Conservation (phyloP, 2,113 vertebrate genomes). For the Cyprinus carpio region DNA sequence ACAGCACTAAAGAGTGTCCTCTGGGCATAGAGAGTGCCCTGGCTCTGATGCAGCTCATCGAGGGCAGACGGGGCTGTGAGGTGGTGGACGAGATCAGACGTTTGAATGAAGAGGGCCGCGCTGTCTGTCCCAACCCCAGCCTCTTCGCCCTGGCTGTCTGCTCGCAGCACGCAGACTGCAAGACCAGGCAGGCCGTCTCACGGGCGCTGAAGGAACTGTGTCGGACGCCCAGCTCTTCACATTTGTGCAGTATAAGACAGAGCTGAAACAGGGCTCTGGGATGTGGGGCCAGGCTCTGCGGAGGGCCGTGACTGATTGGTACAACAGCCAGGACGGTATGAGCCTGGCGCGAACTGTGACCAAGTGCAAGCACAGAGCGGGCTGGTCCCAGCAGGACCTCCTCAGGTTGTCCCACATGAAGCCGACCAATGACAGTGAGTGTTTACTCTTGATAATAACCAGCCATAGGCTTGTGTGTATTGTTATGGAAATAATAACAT, state of each 20-base stretch:
- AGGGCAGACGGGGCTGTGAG: conserved; percentile 84
- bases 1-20: conserved; percentile 78
- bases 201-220: conserved; percentile 88
- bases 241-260: conserved; percentile 92
- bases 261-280: conserved; percentile 89
- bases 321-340: conserved; percentile 87
- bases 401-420: conserved; percentile 90
- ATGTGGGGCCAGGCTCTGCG: conserved; percentile 94
- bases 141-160: conserved; percentile 90
- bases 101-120: conserved; percentile 78
- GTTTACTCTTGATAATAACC: background rate
- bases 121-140: conserved; percentile 75
- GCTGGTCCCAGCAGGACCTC: conserved; percentile 95
- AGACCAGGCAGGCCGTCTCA: conserved; percentile 87
- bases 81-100: conserved; percentile 86
- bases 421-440: conserved; percentile 90
- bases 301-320: conserved; percentile 91
- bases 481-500: background rate
- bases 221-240: conserved; percentile 84
- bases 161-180: conserved; percentile 85
- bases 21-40: conserved; percentile 74
- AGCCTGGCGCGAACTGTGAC: conserved; percentile 86
- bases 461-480: background rate
- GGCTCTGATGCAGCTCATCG: conserved; percentile 81
- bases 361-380: conserved; percentile 87